phyloP scores from a whole-genome alignment of 2,113 vertebrate species.

The Cynopterus brachyotis region DNA sequence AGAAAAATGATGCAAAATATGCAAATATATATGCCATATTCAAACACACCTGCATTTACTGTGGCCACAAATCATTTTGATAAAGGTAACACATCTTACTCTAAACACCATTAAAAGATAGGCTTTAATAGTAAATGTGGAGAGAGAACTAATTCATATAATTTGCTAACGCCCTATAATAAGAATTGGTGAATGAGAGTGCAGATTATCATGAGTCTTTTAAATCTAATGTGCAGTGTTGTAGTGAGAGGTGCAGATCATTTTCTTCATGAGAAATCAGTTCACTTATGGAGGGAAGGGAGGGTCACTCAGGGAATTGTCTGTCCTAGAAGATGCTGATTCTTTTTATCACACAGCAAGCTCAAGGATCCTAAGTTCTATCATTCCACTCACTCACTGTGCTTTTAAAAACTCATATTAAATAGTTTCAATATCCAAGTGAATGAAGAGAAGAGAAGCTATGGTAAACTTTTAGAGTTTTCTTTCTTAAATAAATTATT shows the following conservation, averaged over 20 bases:
- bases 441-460: not conserved
- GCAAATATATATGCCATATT: not conserved
- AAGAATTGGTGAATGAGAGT: not conserved
- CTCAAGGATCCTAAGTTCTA: not conserved
- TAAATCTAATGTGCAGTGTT: not conserved
- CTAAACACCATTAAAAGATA: not conserved
- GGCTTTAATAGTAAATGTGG: conserved; percentile 22
- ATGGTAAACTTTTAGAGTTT: conserved; percentile 33
- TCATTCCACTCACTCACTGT: not conserved
- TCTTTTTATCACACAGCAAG: conserved; percentile 12
- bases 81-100: conserved; percentile 34
- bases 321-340: not conserved
- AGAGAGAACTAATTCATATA: not conserved
- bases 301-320: not conserved
- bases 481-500: conserved; percentile 48
- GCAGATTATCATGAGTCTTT: not conserved
- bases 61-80: conserved; percentile 2
- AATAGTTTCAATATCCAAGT: not conserved
- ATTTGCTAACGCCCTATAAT: not conserved
- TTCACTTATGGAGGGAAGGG: not conserved
- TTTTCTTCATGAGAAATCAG: not conserved
- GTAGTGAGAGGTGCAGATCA: not conserved
- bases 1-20: not conserved
- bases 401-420: conserved; percentile 25
- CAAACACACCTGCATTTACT: conserved; percentile 17